phyloP scores from a whole-genome alignment of 2,797 vertebrate genomes.

The Tamandua tetradactyla region DNA sequence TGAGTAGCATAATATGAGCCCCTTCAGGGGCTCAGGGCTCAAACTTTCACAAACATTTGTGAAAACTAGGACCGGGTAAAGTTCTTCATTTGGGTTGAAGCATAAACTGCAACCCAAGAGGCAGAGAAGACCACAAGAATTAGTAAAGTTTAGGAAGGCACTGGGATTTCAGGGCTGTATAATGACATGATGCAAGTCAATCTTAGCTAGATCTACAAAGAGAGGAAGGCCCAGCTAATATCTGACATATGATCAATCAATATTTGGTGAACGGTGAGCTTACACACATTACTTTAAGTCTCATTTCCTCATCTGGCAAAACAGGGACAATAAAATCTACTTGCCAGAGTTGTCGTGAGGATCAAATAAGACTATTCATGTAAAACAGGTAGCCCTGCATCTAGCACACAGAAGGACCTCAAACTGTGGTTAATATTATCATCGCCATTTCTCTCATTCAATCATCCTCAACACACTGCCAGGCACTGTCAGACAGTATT shows the following conservation, averaged over 20 bases:
- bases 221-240: neutral
- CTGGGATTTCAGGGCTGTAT: neutral
- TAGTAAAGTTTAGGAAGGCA: neutral
- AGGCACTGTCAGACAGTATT: conserved; percentile 4
- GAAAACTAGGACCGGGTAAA: neutral
- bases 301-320: neutral
- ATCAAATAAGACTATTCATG: neutral
- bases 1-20: neutral
- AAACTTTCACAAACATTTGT: neutral
- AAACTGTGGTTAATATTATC: neutral
- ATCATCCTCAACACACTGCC: neutral
- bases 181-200: neutral
- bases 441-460: neutral
- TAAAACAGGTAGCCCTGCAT: neutral
- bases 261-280: neutral
- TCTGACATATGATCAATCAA: neutral
- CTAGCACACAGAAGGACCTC: neutral
- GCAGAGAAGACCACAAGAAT: neutral
- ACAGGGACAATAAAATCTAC: neutral
- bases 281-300: neutral
- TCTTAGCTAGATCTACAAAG: neutral
- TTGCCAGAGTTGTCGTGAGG: neutral
- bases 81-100: neutral
- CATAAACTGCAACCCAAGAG: neutral
- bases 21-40: neutral